phyloP scores from a whole-genome alignment of 2,888 invertebrate genomes.

The Entomobrya multifasciata region DNA sequence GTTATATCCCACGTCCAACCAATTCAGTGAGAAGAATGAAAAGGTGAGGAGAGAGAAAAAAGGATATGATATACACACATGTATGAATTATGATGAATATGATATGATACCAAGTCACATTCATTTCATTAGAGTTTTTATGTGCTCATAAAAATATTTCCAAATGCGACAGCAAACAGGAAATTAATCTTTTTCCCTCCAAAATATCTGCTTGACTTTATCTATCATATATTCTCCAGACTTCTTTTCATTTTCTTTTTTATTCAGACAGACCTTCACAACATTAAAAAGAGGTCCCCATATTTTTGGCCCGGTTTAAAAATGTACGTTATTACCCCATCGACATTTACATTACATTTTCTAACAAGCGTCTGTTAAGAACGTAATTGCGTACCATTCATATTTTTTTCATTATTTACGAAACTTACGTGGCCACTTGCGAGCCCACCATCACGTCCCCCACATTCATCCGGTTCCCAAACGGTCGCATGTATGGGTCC shows the following conservation, averaged over 20 bases:
- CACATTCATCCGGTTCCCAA: conserved; percentile 81
- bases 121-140: not conserved
- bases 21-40: not conserved
- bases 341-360: too few species aligned
- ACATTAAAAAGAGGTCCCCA: too few species aligned
- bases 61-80: too few species aligned
- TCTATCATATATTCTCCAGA: not conserved
- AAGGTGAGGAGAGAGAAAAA: too few species aligned
- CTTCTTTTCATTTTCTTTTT: not conserved
- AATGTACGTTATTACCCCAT: too few species aligned
- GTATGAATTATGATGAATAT: not conserved
- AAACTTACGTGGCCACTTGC: conserved; percentile 77
- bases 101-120: not conserved
- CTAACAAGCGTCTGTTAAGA: not conserved
- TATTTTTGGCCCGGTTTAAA: too few species aligned
- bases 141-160: conserved; percentile 12
- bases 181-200: conserved; percentile 34
- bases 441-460: conserved; percentile 87
- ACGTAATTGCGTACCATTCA: too few species aligned
- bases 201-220: too few species aligned
- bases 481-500: conserved; percentile 86
- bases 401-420: conserved; percentile 34
- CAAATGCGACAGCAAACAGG: conserved; percentile 7
- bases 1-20: too few species aligned
- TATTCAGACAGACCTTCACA: too few species aligned